phyloP scores from a whole-genome alignment of 2,888 invertebrate species.

The Drosophila mimetica region DNA sequence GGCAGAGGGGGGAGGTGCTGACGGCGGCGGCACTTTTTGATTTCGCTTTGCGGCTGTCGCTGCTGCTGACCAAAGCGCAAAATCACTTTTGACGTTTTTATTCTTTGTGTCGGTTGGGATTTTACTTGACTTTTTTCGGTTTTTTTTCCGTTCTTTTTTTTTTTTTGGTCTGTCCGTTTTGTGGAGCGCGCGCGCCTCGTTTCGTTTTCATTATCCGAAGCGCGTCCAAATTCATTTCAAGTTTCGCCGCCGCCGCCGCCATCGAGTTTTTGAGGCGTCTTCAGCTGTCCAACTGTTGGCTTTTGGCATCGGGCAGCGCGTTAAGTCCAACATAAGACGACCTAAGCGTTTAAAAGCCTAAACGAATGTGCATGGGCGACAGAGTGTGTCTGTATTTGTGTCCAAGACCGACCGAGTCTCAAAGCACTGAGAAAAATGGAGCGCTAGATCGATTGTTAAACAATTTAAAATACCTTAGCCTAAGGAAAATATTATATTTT shows the following conservation, averaged over 20 bases:
- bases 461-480: no score
- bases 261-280: conserved; percentile 64
- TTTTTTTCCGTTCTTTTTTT: conserved; percentile 11
- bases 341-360: conserved; percentile 79
- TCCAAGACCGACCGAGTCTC: conserved; percentile 10
- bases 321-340: conserved; percentile 75
- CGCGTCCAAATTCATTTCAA: conserved; percentile 75
- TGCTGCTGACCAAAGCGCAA: conserved; percentile 73
- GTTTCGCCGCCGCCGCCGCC: conserved; percentile 61
- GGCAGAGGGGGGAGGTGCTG: conserved; percentile 55
- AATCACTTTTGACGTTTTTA: conserved; percentile 82
- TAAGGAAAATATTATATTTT: no score
- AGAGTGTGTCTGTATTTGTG: conserved; percentile 13
- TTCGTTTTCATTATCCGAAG: conserved; percentile 78
- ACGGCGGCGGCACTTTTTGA: conserved; percentile 67
- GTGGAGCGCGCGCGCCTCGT: conserved; percentile 70
- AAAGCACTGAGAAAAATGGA: conserved; percentile 8
- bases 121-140: conserved; percentile 42
- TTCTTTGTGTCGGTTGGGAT: conserved; percentile 66
- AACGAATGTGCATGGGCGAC: conserved; percentile 68
- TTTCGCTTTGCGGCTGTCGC: conserved; percentile 50
- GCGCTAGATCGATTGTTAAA: background rate
- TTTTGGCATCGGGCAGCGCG: conserved; percentile 68
- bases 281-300: conserved; percentile 74
- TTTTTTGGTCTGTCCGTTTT: conserved; percentile 16